phyloP scores from a whole-genome alignment of 2,113 vertebrate species.

The Dasyprocta punctata region DNA sequence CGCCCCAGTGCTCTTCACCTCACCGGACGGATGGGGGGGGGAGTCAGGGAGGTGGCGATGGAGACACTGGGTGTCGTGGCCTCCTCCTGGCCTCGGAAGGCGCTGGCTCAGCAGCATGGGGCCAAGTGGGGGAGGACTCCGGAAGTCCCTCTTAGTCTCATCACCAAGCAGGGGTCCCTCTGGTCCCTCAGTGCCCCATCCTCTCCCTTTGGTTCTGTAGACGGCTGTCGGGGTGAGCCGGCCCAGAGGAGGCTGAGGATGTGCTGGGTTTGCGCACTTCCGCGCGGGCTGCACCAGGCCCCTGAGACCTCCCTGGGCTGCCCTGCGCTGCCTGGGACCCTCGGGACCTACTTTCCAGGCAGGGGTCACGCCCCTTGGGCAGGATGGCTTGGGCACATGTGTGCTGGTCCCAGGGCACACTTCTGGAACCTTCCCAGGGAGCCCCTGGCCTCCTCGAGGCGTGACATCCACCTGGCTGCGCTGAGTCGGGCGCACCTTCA shows the following conservation, averaged over 20 bases:
- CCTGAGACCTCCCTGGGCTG: not conserved
- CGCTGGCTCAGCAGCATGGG: not conserved
- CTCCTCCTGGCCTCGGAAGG: not conserved
- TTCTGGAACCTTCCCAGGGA: not conserved
- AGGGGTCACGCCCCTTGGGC: not conserved
- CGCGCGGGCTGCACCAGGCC: not conserved
- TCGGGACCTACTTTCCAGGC: not conserved
- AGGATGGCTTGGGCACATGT: not conserved
- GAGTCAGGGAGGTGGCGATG: too few relatives aligned
- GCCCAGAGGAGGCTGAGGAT: not conserved
- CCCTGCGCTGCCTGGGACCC: not conserved
- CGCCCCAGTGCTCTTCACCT: too few relatives aligned
- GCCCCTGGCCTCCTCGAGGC: rapidly evolving
- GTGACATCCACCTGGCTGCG: not conserved
- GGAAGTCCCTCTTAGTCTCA: not conserved
- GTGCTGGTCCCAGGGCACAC: not conserved
- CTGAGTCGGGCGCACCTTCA: not conserved
- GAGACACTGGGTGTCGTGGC: not conserved
- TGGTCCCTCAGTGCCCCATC: not conserved
- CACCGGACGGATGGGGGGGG: too few relatives aligned
- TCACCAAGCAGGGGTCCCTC: not conserved
- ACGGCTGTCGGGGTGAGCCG: not conserved
- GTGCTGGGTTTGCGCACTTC: not conserved
- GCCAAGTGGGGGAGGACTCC: not conserved
- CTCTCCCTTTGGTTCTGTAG: not conserved